Evolutionary conservation across 2,113 vertebrate species (phyloP).

Genomic region (Cyprinodon brontotheroides): DNA sequence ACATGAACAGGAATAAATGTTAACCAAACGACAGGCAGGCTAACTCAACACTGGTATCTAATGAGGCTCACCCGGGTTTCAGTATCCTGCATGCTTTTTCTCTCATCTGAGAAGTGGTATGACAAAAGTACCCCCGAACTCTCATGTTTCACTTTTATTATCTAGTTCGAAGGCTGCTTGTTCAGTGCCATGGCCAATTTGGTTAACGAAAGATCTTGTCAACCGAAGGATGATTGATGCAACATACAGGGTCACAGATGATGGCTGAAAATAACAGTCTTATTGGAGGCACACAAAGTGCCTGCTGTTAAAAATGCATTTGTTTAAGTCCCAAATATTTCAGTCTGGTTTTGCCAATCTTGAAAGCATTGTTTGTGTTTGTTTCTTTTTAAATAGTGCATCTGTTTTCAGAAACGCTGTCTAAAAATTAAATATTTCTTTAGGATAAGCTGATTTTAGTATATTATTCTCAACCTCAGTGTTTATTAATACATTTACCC

Average conservation of each 20-base stretch:
- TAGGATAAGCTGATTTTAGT: conserved; percentile 1
- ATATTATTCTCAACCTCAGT: conserved; percentile 19
- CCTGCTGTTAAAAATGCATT: neutral
- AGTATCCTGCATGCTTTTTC: conserved; percentile 2
- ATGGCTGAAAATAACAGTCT: neutral
- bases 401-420: neutral
- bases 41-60: conserved; percentile 37
- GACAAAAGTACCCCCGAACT: conserved; percentile 7
- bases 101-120: conserved; percentile 30
- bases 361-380: neutral
- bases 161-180: conserved; percentile 6
- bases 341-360: neutral
- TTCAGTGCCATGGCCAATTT: neutral
- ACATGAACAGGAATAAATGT: conserved; percentile 42
- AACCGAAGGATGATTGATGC: neutral
- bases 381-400: neutral
- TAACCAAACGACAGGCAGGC: conserved; percentile 44
- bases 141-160: conserved; percentile 13
- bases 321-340: neutral
- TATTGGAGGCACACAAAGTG: neutral
- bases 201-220: neutral
- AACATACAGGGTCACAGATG: neutral
- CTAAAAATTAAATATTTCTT: neutral
- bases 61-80: conserved; percentile 44
- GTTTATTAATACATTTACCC: conserved; percentile 10